Evolutionary conservation across 2,113 vertebrate species (phyloP), one percentile per base, ranked within the genome.

Genomic region (Phalacrocorax pelagicus): DNA sequence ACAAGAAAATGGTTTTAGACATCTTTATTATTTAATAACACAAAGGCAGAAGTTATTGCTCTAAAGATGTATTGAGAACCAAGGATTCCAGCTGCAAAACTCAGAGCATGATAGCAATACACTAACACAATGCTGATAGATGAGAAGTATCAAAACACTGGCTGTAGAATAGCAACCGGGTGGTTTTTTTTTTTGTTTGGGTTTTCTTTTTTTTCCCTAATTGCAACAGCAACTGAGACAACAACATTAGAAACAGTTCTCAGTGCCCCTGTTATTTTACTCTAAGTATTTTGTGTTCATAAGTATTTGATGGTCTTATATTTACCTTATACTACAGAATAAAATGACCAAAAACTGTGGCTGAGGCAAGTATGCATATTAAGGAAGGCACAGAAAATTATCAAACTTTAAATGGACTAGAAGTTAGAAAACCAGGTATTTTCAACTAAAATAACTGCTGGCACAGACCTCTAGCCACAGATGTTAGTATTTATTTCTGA

Each of bases 1-100:
- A 96, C 94, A 94, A 94, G 94, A 89, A 92, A 90, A 92, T 81
- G 23, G 73, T 70, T 97, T 97, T 27, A 92, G 84, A 92, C 70
- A 95, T 82, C 89, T 97, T 97, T 97, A 97, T 97, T 97, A 79
- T 94, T 94, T 66, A 92, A 62, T 66, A 91, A 95, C 94, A 97
- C 89, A 95, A 92, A 92, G n/a, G 70, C 73, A 95, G 21, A 49
- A 91, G 49, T 70, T 92, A 91, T 65, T 52, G 59, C 52, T 94
- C 94, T 95, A 58, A 82, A 81, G 70, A 63, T 62, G 23, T 46
- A 86, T 12, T 49, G 81, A 93, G 63, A 92, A 91, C 44, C 77
- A 81, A 91, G 26, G 62, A 94, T 81, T 91, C 40, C 92, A 92
- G 42, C 62, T 77, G 73, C 61, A 92, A 71, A 93, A 84, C 54